Conservation (phyloP, 2,888 invertebrate genomes). For the Cordilura impudica region DNA sequence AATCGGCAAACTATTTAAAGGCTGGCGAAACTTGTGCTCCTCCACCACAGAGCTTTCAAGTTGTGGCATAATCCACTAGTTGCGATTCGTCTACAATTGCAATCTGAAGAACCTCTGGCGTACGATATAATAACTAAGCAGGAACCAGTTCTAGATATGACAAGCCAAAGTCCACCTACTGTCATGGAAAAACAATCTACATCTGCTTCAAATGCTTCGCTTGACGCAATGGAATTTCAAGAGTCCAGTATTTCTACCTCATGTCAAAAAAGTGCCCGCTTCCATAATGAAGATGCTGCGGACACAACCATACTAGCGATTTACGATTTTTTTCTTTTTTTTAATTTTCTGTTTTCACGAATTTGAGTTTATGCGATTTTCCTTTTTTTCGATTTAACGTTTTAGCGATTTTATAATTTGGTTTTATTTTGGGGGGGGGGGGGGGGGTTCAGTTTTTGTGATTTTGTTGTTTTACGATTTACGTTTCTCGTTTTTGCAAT, state of each 20-base stretch:
- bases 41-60: not conserved
- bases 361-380: too few species aligned
- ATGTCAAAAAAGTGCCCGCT: not conserved
- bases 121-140: slow-evolving; percentile 37
- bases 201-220: not conserved
- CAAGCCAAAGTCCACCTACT: not conserved
- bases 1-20: not conserved
- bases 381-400: too few species aligned
- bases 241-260: slow-evolving; percentile 49
- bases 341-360: too few species aligned
- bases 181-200: not conserved
- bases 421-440: too few species aligned
- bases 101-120: not conserved
- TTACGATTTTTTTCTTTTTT: too few species aligned
- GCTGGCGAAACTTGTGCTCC: not conserved
- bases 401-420: too few species aligned
- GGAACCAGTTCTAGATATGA: slow-evolving; percentile 36
- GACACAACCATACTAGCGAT: not conserved
- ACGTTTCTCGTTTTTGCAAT: too few species aligned
- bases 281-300: slow-evolving; percentile 4
- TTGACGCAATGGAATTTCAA: slow-evolving; percentile 30
- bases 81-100: slow-evolving; percentile 19
- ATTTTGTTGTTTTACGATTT: too few species aligned
- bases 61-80: not conserved
- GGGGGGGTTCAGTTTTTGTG: too few species aligned